Evolutionary conservation across 2,113 vertebrate genomes (phyloP).

Genomic region (Hippocampus guttulatus): DNA sequence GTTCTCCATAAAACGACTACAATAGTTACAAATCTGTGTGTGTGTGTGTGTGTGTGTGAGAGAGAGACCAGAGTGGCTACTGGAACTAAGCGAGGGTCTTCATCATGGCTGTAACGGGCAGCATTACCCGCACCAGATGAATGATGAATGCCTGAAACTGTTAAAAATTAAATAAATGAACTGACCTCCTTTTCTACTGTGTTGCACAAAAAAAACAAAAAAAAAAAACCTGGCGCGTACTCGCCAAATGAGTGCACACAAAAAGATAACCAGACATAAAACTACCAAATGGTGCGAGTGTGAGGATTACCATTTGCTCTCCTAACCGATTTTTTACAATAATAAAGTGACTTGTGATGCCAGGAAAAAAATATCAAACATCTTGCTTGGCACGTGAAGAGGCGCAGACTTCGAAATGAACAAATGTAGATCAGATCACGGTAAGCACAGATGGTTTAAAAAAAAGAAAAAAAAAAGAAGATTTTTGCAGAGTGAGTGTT

Average conservation of each 20-base stretch:
- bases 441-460: constrained; percentile 51
- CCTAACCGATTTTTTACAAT: constrained; percentile 42
- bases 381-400: constrained; percentile 18
- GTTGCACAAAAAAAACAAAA: constrained; percentile 67
- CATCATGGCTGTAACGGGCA: constrained; percentile 73
- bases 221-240: constrained; percentile 29
- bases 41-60: constrained; percentile 10
- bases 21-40: constrained; percentile 7
- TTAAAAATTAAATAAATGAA: constrained; percentile 52
- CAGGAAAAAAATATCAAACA: constrained; percentile 12
- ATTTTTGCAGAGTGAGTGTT: constrained; percentile 41
- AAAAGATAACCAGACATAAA: constrained; percentile 10
- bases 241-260: constrained; percentile 20
- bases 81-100: constrained; percentile 74
- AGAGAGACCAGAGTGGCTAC: constrained; percentile 43
- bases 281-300: constrained; percentile 5
- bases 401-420: constrained; percentile 28
- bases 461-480: constrained; percentile 45
- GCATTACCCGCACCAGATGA: constrained; percentile 73
- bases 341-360: constrained; percentile 38
- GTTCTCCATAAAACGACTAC: not conserved
- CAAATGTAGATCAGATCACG: constrained; percentile 19
- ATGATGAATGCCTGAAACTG: constrained; percentile 77
- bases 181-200: constrained; percentile 80
- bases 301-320: constrained; percentile 47